phyloP scores from a whole-genome alignment of 2,888 invertebrate genomes.

The Rhamphomyia laevipes region DNA sequence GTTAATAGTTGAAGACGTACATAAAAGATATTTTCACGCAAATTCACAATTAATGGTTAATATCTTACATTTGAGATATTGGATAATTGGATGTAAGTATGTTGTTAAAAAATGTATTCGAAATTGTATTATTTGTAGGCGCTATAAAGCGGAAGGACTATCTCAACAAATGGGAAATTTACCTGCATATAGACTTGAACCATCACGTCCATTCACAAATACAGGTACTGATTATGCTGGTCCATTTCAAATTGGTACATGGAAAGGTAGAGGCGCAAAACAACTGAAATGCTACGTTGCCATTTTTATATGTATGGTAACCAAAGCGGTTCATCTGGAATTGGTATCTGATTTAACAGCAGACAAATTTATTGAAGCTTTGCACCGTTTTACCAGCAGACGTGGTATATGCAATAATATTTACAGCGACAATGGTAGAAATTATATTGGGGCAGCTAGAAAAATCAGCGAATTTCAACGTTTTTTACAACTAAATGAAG shows the following conservation, averaged over 20 bases:
- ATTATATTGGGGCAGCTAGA: slow-evolving; percentile 18
- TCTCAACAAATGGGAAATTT: background rate
- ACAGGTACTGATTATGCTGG: slow-evolving; percentile 11
- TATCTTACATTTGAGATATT: background rate
- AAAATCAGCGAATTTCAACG: slow-evolving; percentile 9
- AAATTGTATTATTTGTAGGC: background rate
- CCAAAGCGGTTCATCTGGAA: background rate
- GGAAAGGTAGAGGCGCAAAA: slow-evolving; percentile 8
- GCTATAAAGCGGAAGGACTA: background rate
- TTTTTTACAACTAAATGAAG: background rate
- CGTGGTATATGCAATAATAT: slow-evolving; percentile 15
- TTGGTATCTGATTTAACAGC: slow-evolving; percentile 1
- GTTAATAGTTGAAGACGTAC: too few species aligned
- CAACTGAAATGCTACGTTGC: slow-evolving; percentile 15
- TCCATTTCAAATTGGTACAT: slow-evolving; percentile 8
- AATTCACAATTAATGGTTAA: background rate
- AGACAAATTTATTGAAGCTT: slow-evolving; percentile 16
- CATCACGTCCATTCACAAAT: slow-evolving; percentile 4
- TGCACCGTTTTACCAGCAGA: slow-evolving; percentile 16
- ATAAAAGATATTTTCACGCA: background rate
- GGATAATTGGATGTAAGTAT: background rate
- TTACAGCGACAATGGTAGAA: slow-evolving; percentile 20
- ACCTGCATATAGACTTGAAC: too few species aligned
- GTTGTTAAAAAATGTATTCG: background rate
- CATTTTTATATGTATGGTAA: slow-evolving; percentile 15